Conservation (phyloP, 2,113 vertebrate species). For the Bucco capensis region DNA sequence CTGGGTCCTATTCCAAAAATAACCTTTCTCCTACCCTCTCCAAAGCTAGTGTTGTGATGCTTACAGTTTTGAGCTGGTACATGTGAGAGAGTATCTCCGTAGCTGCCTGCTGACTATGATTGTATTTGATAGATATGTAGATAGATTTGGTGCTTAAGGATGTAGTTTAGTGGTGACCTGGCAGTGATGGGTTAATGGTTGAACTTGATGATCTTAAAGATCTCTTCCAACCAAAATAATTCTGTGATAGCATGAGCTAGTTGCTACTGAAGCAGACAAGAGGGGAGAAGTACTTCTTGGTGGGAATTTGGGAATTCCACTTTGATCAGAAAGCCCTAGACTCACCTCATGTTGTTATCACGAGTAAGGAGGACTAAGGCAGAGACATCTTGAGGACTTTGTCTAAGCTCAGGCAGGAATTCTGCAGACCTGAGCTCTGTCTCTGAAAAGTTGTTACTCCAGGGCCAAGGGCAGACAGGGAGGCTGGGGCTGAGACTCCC, state of each 20-base stretch:
- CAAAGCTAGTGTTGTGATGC: neutral
- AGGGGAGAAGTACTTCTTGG: neutral
- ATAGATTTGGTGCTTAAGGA: too few species aligned
- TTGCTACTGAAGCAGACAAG: neutral
- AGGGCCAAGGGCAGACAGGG: rapidly evolving
- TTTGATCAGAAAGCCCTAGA: neutral
- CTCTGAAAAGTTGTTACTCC: neutral
- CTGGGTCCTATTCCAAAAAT: neutral
- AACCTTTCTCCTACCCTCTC: neutral
- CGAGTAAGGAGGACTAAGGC: neutral
- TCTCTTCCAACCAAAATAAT: too few species aligned
- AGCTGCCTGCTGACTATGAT: neutral
- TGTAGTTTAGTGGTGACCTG: too few species aligned
- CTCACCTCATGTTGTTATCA: neutral
- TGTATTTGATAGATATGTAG: neutral
- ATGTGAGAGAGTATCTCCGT: neutral
- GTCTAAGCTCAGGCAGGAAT: neutral
- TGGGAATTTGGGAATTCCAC: neutral
- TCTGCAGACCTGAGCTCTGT: rapidly evolving
- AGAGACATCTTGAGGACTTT: neutral
- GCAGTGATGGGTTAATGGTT: too few species aligned
- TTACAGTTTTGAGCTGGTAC: neutral
- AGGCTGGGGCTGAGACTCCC: neutral
- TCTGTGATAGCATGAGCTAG: neutral
- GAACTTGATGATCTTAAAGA: too few species aligned